Percentiles rank a stretch among this genome's conserved stretches.
Conservation (phyloP, 2,113 vertebrate species). For the Ramphastos sulfuratus region DNA sequence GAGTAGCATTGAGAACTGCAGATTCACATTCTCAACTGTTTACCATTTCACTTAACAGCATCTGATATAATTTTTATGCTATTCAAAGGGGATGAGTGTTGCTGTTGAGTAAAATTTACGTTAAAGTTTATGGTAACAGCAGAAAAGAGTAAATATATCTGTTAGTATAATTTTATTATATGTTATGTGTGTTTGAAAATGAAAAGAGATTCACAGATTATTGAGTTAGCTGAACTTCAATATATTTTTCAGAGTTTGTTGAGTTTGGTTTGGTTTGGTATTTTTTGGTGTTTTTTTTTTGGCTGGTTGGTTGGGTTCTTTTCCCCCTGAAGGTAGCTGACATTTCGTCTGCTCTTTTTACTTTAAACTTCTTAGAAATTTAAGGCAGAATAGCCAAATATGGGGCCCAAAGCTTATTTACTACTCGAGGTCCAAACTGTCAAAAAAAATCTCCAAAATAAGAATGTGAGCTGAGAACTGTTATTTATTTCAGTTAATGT, state of each 20-base stretch:
- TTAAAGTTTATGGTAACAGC: neutral
- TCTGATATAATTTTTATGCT: neutral
- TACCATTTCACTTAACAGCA: neutral
- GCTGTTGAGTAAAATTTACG: neutral
- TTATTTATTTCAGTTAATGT: neutral
- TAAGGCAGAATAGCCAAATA: neutral
- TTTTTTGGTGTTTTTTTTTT: neutral
- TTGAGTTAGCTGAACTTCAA: neutral
- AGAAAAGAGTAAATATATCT: neutral
- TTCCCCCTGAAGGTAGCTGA: neutral
- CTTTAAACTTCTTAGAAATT: neutral
- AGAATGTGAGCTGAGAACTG: neutral
- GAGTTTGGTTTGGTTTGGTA: too few relatives aligned
- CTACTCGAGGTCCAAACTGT: neutral
- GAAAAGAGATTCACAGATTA: neutral
- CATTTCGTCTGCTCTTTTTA: neutral
- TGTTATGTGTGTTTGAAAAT: neutral
- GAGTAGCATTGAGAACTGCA: neutral
- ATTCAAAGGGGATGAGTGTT: neutral
- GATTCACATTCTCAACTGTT: neutral
- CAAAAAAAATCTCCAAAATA: neutral
- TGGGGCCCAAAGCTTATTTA: neutral
- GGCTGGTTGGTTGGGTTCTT: neutral
- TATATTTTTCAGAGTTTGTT: neutral
- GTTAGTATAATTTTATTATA: neutral